Base-by-base conservation (phyloP, 2,797 vertebrate genomes). In the Spheniscus humboldti region DNA sequence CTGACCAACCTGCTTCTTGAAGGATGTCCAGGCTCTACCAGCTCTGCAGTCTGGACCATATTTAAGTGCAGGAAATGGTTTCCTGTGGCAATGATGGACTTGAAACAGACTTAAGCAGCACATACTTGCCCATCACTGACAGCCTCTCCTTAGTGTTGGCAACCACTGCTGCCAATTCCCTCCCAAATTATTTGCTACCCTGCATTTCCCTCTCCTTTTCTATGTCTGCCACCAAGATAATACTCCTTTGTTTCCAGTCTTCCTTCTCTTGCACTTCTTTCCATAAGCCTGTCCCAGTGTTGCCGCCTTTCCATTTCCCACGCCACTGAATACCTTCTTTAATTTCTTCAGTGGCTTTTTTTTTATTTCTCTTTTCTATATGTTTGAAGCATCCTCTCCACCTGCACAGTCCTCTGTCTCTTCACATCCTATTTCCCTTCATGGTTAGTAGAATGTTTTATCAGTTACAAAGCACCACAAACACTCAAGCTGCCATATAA, bases 371-470 rank as follows among this genome's bases (percentile, higher is more conserved):
- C 30, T 50, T 86, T 81, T 81, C 57, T 78, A 5, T 59, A 56
- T 8, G 7, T 95, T 84, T 92, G 71, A 88, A 95, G 67, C 43
- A 93, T 90, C 88, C 55, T 90, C 66, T 94, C 80, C 86, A 95
- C 80, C 93, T 96, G 92, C 86, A 64, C 25, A 37, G n/a, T 56
- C 82, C 73, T 94, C 71, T 93, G 23, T 90, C 69, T 95, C 53
- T 94, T 83, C 85, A 78, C 0, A 2, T 90, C 52, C 67, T 68
- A 67, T 82, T 94, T 94, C 67, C 43, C 64, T 90, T 85, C 75
- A 67, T 19, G 30, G 59, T 67, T 90, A 76, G 48, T 87, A 93
- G 86, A 94, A 92, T 73, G 56, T 93, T 94, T 90, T 93, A 89
- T 95, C 83, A 93, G 86, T 76, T 94, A 85, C 73, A 88, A 93